Base-by-base conservation (phyloP, 2,888 invertebrate genomes). In the Orgyia antiqua region DNA sequence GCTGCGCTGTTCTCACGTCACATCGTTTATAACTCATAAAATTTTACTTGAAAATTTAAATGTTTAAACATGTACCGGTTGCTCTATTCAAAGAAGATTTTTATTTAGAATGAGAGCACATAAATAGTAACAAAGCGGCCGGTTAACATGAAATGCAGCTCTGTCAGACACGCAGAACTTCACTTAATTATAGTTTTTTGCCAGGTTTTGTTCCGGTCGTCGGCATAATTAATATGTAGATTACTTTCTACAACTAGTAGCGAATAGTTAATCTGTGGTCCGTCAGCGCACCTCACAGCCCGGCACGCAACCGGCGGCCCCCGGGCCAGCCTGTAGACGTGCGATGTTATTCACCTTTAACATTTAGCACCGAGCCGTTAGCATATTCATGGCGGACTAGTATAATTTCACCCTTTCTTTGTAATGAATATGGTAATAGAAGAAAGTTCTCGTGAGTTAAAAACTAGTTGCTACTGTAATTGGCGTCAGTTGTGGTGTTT, bases 381-480 rank as follows among this genome's bases (percentile, higher is more conserved):
- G 71, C 73, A 79, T 82, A 82, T 78, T 75, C 73, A 80, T 78
- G 68, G 36, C 42, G 51, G 54, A 54, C 59, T 49, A 53, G 65
- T 69, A 72, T 80, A 80, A 82, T 80, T 79, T 78, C 79, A 76
- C 78, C 82, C 80, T 83, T 83, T 84, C 80, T 78, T 79, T 76
- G 64, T 63, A 64, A 74, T 78, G 76, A 74, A 79, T 82, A 84
- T 83, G 78, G 66, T 71, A 64, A 78, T 82, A 41, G 72, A 78
- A 83, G 84, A 84, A 84, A 84, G 84, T 84, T 82, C 83, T 79
- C 82, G 74, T 71, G 68, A 49, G 45, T 66, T 63, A 78, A 77
- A 80, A 79, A 79, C 73, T 72, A 64, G 69, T 63, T 52, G 71
- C 74, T 70, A 65, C 73, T 67, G 68, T 79, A 83, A 80, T 80